A percentile compares a stretch with the other conserved stretches of the same genome.
Evolutionary conservation across 2,113 vertebrate species (phyloP).

Genomic region (Indri indri): DNA sequence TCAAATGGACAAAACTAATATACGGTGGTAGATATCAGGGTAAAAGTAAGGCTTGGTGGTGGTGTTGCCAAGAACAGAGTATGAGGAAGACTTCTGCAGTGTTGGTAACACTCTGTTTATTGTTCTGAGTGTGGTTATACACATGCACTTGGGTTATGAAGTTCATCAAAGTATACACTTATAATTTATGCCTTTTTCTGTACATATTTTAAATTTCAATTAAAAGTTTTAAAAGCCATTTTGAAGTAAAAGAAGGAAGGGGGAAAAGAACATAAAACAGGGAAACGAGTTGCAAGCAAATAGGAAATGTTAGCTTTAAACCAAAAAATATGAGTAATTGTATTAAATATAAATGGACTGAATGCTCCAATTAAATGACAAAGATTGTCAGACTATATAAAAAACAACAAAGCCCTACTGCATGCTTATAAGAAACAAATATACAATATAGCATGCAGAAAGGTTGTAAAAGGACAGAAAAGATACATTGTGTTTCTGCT

Average conservation of each 20-base stretch:
- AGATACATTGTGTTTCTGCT: too few species aligned
- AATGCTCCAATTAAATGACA: not conserved
- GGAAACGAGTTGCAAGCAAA: not conserved
- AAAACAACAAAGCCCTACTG: not conserved
- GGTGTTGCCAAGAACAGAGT: too few species aligned
- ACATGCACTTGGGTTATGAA: too few species aligned
- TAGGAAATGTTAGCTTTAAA: not conserved
- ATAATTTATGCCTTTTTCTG: not conserved
- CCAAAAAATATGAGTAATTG: not conserved
- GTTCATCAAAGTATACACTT: not conserved
- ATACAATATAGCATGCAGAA: not conserved
- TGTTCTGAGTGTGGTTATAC: too few species aligned
- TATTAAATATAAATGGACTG: not conserved
- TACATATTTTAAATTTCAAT: not conserved
- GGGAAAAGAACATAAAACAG: not conserved
- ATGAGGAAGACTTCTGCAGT: too few species aligned
- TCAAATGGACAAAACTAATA: too few species aligned
- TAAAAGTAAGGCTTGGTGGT: too few species aligned
- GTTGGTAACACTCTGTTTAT: too few species aligned
- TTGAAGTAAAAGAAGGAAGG: not conserved
- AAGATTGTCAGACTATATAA: not conserved
- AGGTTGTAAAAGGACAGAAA: not conserved
- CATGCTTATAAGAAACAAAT: not conserved
- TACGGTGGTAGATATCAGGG: too few species aligned
- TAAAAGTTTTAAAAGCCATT: not conserved